phyloP scores from a whole-genome alignment of 2,888 invertebrate genomes.

The Cactoblastis cactorum region DNA sequence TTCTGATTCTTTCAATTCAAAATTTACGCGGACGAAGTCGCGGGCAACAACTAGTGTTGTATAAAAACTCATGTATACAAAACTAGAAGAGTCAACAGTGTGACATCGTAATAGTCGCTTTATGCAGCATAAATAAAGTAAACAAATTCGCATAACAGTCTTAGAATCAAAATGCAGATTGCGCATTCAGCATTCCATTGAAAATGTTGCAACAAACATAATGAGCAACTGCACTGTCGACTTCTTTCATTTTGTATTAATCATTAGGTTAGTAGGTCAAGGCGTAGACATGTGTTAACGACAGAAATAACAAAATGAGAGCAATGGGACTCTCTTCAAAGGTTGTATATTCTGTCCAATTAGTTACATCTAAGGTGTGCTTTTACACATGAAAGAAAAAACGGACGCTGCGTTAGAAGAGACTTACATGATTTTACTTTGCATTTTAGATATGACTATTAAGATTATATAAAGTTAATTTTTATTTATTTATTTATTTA shows the following conservation, averaged over 20 bases:
- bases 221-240: conserved; percentile 1
- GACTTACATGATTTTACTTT: too few relatives aligned
- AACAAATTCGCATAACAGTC: conserved; percentile 5
- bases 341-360: background rate
- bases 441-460: too few relatives aligned
- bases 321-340: background rate
- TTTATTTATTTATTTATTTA: too few relatives aligned
- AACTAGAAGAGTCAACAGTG: too few relatives aligned
- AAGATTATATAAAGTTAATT: too few relatives aligned
- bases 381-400: background rate
- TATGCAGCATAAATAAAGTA: background rate
- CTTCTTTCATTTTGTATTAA: conserved; percentile 8
- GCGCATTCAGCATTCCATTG: conserved; percentile 3
- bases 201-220: conserved; percentile 6
- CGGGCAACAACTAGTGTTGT: too few relatives aligned
- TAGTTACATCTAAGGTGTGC: background rate
- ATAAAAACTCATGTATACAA: too few relatives aligned
- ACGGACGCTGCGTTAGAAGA: too few relatives aligned
- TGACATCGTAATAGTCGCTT: background rate
- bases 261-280: conserved; percentile 4
- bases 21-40: too few relatives aligned
- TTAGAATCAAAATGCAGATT: conserved; percentile 2
- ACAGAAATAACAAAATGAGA: conserved; percentile 6
- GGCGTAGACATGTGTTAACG: conserved; percentile 4
- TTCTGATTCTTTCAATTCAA: too few relatives aligned